A percentile compares a stretch with the other conserved stretches of the same genome.
phyloP scores from a whole-genome alignment of 2,888 invertebrate genomes.

The Thereva unica region DNA sequence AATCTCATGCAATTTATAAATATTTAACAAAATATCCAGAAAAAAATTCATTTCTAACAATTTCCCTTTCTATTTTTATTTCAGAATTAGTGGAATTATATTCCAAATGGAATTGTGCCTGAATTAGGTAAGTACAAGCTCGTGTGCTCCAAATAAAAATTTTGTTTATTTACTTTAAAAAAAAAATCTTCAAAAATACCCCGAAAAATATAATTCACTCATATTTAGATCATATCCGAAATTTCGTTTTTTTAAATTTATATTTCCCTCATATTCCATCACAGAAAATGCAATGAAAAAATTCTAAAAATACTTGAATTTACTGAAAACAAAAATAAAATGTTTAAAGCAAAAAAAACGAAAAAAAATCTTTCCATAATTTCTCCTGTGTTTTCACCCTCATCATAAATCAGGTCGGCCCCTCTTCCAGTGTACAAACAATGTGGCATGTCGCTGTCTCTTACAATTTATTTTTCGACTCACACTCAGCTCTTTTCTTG shows the following conservation, averaged over 20 bases:
- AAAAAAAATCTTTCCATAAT: conserved; percentile 13
- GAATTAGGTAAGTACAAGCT: conserved; percentile 22
- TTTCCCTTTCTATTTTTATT: background rate
- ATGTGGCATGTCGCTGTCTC: conserved; percentile 29
- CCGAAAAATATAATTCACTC: background rate
- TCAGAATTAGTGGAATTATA: conserved; percentile 2
- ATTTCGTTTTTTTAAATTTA: background rate
- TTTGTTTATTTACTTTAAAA: background rate
- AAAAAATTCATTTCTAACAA: background rate
- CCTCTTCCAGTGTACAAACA: conserved; percentile 23
- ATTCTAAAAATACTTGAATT: no score
- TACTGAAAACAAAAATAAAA: no score
- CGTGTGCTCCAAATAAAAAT: background rate
- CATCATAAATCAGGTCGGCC: conserved; percentile 28
- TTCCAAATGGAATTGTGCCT: conserved; percentile 26
- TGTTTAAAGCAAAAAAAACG: no score
- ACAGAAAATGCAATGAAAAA: no score
- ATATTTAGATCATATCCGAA: background rate
- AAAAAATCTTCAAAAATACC: background rate
- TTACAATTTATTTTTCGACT: conserved; percentile 24
- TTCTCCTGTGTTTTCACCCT: conserved; percentile 14
- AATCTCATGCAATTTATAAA: no score
- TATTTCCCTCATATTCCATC: no score
- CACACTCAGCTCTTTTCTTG: conserved; percentile 17
- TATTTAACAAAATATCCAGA: no score